These are phyloP conservation scores for Caenorhabditis panamensis DNA, from an alignment of 2,888 invertebrate species.

Conservation along the genomic window DNA sequence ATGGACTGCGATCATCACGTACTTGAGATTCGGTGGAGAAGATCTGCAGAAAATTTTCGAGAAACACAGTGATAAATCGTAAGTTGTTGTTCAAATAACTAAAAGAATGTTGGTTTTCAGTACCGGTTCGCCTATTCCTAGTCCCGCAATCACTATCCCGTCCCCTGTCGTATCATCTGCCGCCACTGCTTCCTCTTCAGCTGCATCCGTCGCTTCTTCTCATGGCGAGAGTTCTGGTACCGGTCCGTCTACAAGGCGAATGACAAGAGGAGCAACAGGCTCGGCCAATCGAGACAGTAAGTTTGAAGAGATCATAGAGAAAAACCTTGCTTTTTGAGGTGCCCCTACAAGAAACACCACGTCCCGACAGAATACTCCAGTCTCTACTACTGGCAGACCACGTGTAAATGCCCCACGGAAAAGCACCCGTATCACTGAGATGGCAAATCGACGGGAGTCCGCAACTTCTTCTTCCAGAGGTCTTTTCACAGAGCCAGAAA, in stretches of 20 bases:
- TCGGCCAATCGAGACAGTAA: neutral
- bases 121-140: neutral
- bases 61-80: slow-evolving; percentile 36
- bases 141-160: neutral
- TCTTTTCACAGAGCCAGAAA: slow-evolving; percentile 30
- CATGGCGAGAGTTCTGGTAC: neutral
- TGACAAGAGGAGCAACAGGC: neutral
- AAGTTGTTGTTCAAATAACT: neutral
- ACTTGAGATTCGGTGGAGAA: slow-evolving; percentile 45
- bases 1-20: slow-evolving; percentile 63
- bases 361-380: neutral
- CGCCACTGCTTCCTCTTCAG: neutral
- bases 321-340: neutral
- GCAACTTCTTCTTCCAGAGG: neutral
- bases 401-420: slow-evolving; percentile 39
- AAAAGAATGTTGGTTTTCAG: neutral
- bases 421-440: slow-evolving; percentile 38
- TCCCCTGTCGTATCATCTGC: slow-evolving; percentile 5
- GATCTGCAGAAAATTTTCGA: slow-evolving; percentile 22
- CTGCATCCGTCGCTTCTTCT: neutral
- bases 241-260: neutral
- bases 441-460: slow-evolving; percentile 25
- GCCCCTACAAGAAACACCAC: neutral
- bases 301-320: neutral
- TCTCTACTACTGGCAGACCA: neutral